Evolutionary conservation across 2,797 vertebrate genomes (phyloP).

Genomic region (Enteromius trimaculatus): DNA sequence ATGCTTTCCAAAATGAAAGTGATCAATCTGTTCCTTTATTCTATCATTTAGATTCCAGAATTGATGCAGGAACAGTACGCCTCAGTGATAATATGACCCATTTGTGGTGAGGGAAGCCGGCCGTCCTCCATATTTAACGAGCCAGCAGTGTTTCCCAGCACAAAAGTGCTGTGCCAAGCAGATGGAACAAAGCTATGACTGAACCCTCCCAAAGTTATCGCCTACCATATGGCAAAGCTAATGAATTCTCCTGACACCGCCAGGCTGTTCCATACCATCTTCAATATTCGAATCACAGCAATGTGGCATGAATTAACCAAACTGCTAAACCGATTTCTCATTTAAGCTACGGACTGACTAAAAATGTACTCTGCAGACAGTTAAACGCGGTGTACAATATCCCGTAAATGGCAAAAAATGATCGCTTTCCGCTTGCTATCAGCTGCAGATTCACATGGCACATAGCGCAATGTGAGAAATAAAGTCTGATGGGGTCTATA

Average conservation of each 20-base stretch:
- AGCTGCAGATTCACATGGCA: constrained; percentile 4
- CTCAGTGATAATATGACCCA: constrained; percentile 50
- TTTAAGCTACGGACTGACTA: not conserved
- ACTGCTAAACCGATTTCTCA: constrained; percentile 2
- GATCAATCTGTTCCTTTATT: constrained; percentile 48
- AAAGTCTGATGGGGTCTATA: constrained; percentile 22
- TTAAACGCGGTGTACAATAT: not conserved
- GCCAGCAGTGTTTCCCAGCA: constrained; percentile 52
- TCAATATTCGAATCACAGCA: constrained; percentile 21
- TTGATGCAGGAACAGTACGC: constrained; percentile 35
- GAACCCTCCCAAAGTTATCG: constrained; percentile 43
- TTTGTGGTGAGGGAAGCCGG: constrained; percentile 44
- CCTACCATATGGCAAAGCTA: constrained; percentile 42
- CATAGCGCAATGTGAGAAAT: constrained; percentile 28
- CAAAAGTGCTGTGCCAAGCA: constrained; percentile 53
- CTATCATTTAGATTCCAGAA: constrained; percentile 44
- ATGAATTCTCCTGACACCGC: constrained; percentile 35
- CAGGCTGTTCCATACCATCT: constrained; percentile 39
- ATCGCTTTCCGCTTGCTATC: not conserved
- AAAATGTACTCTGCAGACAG: not conserved
- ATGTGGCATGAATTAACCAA: constrained; percentile 24
- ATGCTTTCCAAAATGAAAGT: constrained; percentile 45
- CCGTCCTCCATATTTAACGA: constrained; percentile 58
- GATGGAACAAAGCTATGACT: constrained; percentile 56
- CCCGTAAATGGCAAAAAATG: not conserved